These are phyloP conservation scores for Delia radicum DNA, from an alignment of 1,140 invertebrate genomes.

Conservation along the genomic window DNA sequence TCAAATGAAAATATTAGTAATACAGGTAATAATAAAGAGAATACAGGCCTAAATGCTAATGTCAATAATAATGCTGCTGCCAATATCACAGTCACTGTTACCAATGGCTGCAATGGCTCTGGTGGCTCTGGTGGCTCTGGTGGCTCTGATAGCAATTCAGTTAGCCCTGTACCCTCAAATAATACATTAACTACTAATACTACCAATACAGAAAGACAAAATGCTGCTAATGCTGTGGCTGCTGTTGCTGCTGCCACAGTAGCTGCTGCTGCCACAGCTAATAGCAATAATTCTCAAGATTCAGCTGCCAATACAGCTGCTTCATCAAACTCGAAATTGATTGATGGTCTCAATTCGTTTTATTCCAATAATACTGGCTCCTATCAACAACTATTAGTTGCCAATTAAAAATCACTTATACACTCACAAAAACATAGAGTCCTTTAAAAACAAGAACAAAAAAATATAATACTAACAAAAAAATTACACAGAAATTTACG, in stretches of 20 bases:
- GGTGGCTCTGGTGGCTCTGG: background rate
- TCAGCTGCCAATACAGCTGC: conserved; percentile 17
- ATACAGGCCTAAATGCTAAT: conserved; percentile 12
- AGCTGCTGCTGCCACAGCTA: conserved; percentile 15
- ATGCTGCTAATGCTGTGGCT: conserved; percentile 17
- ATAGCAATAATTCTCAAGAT: conserved; percentile 25
- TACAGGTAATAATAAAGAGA: background rate
- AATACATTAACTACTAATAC: conserved; percentile 24
- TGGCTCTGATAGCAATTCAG: background rate
- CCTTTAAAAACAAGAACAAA: background rate
- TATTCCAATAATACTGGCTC: conserved; percentile 41
- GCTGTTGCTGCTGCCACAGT: conserved; percentile 5
- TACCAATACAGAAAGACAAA: background rate
- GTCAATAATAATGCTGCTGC: conserved; percentile 25
- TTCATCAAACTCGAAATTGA: conserved; percentile 43
- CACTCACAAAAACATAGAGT: conserved; percentile 17
- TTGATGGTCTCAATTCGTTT: conserved; percentile 54
- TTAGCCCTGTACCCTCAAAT: background rate
- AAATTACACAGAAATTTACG: background rate
- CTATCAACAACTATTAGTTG: conserved; percentile 53
- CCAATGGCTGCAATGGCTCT: conserved; percentile 23
- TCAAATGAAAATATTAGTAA: conserved; percentile 16
- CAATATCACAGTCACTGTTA: conserved; percentile 21
- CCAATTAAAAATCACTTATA: conserved; percentile 43
- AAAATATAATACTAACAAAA: background rate